These are phyloP conservation scores for Chinchilla lanigera DNA, from an alignment of 2,113 vertebrate genomes.

Conservation along the genomic window DNA sequence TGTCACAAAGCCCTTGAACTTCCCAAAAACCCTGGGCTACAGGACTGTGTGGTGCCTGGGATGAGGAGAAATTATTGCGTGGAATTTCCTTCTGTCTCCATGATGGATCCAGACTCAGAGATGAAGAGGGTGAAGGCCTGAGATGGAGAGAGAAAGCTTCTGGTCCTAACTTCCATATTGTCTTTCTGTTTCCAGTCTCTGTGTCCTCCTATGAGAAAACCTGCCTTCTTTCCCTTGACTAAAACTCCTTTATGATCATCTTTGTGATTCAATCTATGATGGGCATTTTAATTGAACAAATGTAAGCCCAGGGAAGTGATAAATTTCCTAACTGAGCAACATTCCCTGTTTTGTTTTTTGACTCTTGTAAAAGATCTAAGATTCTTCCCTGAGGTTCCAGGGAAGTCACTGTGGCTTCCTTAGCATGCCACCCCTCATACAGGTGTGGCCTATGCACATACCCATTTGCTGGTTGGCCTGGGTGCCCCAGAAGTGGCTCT, in stretches of 20 bases:
- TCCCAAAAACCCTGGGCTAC: background rate
- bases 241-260: background rate
- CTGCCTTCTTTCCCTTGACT: background rate
- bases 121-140: background rate
- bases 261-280: background rate
- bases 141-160: background rate
- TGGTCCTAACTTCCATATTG: background rate
- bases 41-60: background rate
- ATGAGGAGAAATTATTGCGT: background rate
- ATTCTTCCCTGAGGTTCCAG: background rate
- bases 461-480: background rate
- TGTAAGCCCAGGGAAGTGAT: background rate
- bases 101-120: background rate
- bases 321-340: background rate
- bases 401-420: background rate
- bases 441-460: background rate
- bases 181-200: background rate
- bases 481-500: background rate
- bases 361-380: background rate
- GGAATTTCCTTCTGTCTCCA: background rate
- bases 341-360: background rate
- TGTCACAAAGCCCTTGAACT: background rate
- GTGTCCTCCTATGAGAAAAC: background rate
- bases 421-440: background rate
- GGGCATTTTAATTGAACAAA: background rate